Conservation (phyloP, 2,888 invertebrate species). For the Teleiodes luculella region DNA sequence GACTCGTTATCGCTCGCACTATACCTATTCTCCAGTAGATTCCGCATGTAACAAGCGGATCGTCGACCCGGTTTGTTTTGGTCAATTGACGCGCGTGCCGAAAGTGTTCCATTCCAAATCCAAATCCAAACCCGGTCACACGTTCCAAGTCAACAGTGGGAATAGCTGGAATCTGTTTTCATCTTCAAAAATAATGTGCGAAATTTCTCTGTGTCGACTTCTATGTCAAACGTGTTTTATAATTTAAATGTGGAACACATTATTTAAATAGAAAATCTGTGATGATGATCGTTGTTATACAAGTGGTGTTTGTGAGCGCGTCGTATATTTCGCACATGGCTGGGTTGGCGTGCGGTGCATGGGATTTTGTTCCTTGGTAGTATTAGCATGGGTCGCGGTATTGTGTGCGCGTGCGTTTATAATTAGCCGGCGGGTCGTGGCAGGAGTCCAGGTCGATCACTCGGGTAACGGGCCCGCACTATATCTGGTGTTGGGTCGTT, state of each 20-base stretch:
- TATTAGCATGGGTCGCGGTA: constrained; percentile 55
- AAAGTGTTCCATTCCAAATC: constrained; percentile 44
- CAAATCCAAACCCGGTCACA: constrained; percentile 38
- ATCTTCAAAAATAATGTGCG: constrained; percentile 10
- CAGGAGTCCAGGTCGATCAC: constrained; percentile 75
- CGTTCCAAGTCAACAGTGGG: constrained; percentile 40
- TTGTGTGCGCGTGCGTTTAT: constrained; percentile 53
- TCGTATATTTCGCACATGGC: constrained; percentile 5
- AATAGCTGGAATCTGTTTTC: constrained; percentile 23
- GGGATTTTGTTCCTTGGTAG: constrained; percentile 50
- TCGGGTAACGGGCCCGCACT: constrained; percentile 69
- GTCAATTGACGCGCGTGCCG: constrained; percentile 64
- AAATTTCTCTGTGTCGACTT: constrained; percentile 10
- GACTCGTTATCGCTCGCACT: constrained; percentile 63
- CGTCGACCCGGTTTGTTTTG: constrained; percentile 60
- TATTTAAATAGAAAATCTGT: constrained; percentile 3
- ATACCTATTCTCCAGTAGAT: constrained; percentile 66
- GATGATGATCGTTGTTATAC: background rate
- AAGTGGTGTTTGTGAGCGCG: constrained; percentile 1
- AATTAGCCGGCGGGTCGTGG: constrained; percentile 69
- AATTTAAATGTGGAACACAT: background rate
- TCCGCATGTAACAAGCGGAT: constrained; percentile 52
- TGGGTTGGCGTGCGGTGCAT: constrained; percentile 27
- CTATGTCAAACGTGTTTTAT: constrained; percentile 7
- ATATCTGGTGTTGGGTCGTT: constrained; percentile 69